These are phyloP conservation scores for Meandrusa payeni DNA, from an alignment of 2,888 invertebrate genomes.

Conservation along the genomic window DNA sequence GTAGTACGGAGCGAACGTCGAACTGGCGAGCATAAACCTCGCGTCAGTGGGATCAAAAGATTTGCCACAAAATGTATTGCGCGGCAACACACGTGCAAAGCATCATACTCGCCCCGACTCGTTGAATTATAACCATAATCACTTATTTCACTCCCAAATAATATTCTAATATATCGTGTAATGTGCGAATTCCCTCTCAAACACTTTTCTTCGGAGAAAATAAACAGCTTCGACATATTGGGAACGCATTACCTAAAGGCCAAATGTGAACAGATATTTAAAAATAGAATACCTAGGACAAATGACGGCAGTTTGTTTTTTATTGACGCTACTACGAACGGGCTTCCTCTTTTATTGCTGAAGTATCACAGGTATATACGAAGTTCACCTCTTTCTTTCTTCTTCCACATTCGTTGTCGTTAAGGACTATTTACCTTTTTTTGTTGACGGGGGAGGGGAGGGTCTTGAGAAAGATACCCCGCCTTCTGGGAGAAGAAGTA, in stretches of 20 bases:
- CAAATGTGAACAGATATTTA: conserved; percentile 1
- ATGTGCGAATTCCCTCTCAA: conserved; percentile 35
- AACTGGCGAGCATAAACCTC: conserved; percentile 31
- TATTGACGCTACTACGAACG: too few relatives aligned
- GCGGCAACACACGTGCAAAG: conserved; percentile 43
- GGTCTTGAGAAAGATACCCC: too few relatives aligned
- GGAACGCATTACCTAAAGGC: conserved; percentile 26
- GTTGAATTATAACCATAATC: conserved; percentile 46
- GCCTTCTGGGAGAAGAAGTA: too few relatives aligned
- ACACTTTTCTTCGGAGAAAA: conserved; percentile 28
- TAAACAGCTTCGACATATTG: conserved; percentile 29
- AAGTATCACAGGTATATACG: too few relatives aligned
- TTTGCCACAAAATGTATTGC: conserved; percentile 40
- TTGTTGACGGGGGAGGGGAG: too few relatives aligned
- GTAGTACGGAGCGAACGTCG: conserved; percentile 26
- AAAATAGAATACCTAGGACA: background rate
- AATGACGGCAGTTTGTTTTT: too few relatives aligned
- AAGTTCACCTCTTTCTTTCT: too few relatives aligned
- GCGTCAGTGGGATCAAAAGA: conserved; percentile 47
- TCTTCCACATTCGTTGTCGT: too few relatives aligned
- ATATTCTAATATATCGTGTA: conserved; percentile 43
- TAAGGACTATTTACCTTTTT: too few relatives aligned
- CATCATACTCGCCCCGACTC: conserved; percentile 33
- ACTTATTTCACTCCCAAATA: conserved; percentile 44
- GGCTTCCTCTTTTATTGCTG: too few relatives aligned